phyloP scores from a whole-genome alignment of 1,140 invertebrate species.

The Drosophila simulans region DNA sequence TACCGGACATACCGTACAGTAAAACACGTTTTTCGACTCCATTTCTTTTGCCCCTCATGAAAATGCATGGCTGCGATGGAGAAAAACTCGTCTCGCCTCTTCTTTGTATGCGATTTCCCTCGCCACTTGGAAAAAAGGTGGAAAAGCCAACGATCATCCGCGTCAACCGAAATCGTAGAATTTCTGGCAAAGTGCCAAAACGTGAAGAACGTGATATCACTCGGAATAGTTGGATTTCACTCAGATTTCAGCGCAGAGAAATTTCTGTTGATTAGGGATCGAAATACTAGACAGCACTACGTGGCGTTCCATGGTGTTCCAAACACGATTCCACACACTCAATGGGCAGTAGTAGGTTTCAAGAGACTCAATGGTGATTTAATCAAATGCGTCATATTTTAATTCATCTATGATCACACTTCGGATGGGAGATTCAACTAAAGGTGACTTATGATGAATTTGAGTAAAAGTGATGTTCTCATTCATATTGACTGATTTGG shows the following conservation, averaged over 20 bases:
- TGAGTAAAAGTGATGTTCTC: neutral
- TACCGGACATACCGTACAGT: slow-evolving; percentile 45
- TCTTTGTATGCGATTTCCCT: slow-evolving; percentile 30
- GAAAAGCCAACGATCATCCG: slow-evolving; percentile 17
- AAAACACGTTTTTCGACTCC: slow-evolving; percentile 45
- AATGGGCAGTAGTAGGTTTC: neutral
- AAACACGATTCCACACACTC: neutral
- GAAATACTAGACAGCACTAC: slow-evolving; percentile 16
- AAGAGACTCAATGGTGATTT: neutral
- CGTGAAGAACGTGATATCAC: slow-evolving; percentile 51
- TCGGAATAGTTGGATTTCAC: slow-evolving; percentile 35
- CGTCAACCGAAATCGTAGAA: slow-evolving; percentile 33
- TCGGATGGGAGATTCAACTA: neutral
- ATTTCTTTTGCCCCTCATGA: slow-evolving; percentile 33
- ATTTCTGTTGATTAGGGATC: neutral
- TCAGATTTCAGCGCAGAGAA: slow-evolving; percentile 4
- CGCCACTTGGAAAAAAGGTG: slow-evolving; percentile 10
- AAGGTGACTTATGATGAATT: neutral
- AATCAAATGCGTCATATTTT: slow-evolving; percentile 9
- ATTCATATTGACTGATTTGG: neutral
- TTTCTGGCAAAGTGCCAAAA: slow-evolving; percentile 36
- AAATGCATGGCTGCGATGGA: slow-evolving; percentile 26
- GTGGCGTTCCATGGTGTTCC: neutral
- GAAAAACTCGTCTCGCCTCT: slow-evolving; percentile 32
- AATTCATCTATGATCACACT: neutral